Percentiles rank a stretch among this genome's conserved stretches.
Conservation (phyloP, 2,888 invertebrate species). For the Bellardia pandia region DNA sequence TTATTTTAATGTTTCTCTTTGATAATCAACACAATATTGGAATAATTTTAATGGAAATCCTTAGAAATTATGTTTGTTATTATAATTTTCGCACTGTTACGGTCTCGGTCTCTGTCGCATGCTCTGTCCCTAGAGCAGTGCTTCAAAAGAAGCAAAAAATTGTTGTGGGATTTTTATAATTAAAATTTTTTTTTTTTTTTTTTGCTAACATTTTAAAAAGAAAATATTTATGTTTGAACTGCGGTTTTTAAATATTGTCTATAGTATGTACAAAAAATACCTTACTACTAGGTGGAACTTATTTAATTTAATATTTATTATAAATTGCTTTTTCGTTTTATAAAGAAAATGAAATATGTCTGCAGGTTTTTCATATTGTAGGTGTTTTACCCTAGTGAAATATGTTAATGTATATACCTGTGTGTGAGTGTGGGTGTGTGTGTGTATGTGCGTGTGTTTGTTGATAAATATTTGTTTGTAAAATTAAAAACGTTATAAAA, state of each 20-base stretch:
- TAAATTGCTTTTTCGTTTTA: not conserved
- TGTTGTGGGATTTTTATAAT: conserved; percentile 3
- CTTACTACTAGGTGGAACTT: not conserved
- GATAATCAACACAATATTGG: not conserved
- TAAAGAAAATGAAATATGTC: not conserved
- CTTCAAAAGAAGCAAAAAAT: not conserved
- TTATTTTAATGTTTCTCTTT: not conserved
- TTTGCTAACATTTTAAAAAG: too few species aligned
- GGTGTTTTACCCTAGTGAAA: not conserved
- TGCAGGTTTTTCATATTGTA: not conserved
- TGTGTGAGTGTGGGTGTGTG: too few species aligned
- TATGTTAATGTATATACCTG: too few species aligned
- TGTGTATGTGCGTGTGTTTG: not conserved
- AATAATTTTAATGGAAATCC: not conserved
- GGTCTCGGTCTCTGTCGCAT: too few species aligned
- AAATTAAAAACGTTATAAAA: not conserved
- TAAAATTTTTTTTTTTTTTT: not conserved
- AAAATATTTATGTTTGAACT: too few species aligned
- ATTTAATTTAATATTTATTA: not conserved
- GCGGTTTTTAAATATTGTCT: not conserved
- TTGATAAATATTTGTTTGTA: not conserved
- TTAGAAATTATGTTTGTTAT: conserved; percentile 1
- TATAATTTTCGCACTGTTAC: not conserved
- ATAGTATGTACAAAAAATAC: not conserved
- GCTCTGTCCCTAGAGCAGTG: not conserved